Conservation (phyloP, 1,140 invertebrate species). For the Adelges cooleyi region DNA sequence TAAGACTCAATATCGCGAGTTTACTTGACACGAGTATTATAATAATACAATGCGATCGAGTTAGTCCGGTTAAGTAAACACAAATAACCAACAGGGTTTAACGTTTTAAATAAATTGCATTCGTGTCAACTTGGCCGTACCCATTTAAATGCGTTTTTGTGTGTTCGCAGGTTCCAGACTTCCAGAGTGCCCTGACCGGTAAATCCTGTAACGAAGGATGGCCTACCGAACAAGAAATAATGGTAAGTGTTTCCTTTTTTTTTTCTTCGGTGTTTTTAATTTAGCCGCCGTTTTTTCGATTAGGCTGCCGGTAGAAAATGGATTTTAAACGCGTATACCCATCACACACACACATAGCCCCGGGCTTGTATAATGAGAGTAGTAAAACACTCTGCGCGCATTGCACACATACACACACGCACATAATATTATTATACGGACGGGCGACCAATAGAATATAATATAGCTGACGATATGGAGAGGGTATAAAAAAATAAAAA, state of each 20-base stretch:
- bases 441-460: background rate
- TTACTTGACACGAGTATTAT: too few species aligned
- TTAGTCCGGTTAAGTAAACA: too few species aligned
- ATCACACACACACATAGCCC: conserved; percentile 6
- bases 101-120: too few species aligned
- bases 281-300: conserved; percentile 28
- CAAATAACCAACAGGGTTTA: too few species aligned
- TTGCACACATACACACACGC: background rate
- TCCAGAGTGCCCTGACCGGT: conserved; percentile 32
- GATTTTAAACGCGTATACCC: conserved; percentile 27
- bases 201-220: conserved; percentile 34
- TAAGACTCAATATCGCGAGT: too few species aligned
- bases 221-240: conserved; percentile 36
- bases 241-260: conserved; percentile 32
- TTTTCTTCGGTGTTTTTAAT: conserved; percentile 8
- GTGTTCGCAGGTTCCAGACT: conserved; percentile 33
- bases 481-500: background rate
- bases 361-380: conserved; percentile 21
- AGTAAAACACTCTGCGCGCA: conserved; percentile 19
- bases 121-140: too few species aligned
- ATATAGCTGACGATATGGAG: too few species aligned
- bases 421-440: background rate
- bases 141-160: too few species aligned
- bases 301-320: conserved; percentile 29
- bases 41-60: too few species aligned